Evolutionary conservation across 2,797 vertebrate genomes (phyloP), one percentile per base, ranked within the genome.

Genomic region (Sternotherus odoratus): DNA sequence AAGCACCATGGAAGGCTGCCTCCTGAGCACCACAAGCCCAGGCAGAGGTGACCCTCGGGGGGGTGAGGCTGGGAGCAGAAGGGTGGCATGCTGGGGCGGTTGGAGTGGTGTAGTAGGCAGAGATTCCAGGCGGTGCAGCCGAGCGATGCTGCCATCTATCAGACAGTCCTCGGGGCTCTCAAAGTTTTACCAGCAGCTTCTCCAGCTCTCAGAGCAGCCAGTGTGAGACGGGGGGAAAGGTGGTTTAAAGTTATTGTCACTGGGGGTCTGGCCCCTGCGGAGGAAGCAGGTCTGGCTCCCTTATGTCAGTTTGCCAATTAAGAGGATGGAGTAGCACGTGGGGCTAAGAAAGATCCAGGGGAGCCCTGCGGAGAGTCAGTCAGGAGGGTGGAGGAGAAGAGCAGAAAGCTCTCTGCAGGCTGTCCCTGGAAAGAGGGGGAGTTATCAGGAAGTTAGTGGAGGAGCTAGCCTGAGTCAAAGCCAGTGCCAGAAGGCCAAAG

Each of bases 131-230:
- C 24, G 26, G 23, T 5, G 11, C 12, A 85, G 50, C 28, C 85
- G 50, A 69, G 36, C 19, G 36, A 17, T 1, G 19, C 36, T 69
- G n/a, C 66, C 66, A 69, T 39, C 36, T 23, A 11, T 69, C 36
- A 36, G 21, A 39, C 19, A 69, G 36, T 24, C 46, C 51, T n/a
- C n/a, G 4, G 24, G 13, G 10, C 10, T 24, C 39, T 30, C 50
- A 9, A 24, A 11, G 12, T 36, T 1, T 0, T 10, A 5, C 5
- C 39, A 26, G 39, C 12, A 24, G 23, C 12, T 24, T 43, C 39
- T 72, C 39, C 39, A 72, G 36, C 39, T 10, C 9, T 2, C 10
- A 33, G 46, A 49, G 3, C 28, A 49, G 17, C 74, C 30, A 77
- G 74, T 1, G 6, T 26, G 24, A 36, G 30, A 56, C 30, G 28